Percentiles rank a stretch among this genome's conserved stretches.
These are phyloP conservation scores for Sebastes dallii DNA, from an alignment of 2,797 vertebrate species.

Conservation along the genomic window DNA sequence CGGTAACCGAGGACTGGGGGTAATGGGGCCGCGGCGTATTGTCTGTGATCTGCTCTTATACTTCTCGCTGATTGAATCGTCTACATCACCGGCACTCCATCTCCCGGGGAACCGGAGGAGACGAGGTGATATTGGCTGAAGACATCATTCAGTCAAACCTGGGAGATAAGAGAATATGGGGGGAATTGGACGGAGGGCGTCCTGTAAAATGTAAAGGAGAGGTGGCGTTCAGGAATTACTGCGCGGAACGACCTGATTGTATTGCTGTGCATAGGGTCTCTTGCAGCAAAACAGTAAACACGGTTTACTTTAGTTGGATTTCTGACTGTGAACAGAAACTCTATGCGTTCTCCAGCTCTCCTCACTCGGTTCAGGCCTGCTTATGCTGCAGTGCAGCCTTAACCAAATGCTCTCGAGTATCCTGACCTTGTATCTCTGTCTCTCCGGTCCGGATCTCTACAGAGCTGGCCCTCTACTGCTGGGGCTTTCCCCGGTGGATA, in stretches of 20 bases:
- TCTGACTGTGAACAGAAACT: not conserved
- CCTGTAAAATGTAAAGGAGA: slow-evolving; percentile 57
- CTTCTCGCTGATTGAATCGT: slow-evolving; percentile 79
- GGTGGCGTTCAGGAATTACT: slow-evolving; percentile 43
- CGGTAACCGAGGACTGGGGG: slow-evolving; percentile 74
- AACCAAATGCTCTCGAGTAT: slow-evolving; percentile 13
- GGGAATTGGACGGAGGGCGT: slow-evolving; percentile 40
- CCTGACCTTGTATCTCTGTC: slow-evolving; percentile 23
- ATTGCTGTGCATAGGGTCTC: not conserved
- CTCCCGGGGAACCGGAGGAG: slow-evolving; percentile 69
- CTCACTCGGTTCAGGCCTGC: not conserved
- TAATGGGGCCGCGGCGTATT: slow-evolving; percentile 79
- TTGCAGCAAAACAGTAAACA: slow-evolving; percentile 27
- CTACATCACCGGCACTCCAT: slow-evolving; percentile 74
- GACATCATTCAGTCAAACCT: slow-evolving; percentile 77
- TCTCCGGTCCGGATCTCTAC: slow-evolving; percentile 22
- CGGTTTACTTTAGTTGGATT: slow-evolving; percentile 1
- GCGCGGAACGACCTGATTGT: slow-evolving; percentile 18
- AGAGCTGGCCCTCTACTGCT: slow-evolving; percentile 15
- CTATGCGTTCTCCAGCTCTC: not conserved
- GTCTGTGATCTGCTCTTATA: slow-evolving; percentile 78
- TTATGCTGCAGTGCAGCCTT: not conserved
- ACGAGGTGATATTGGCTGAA: slow-evolving; percentile 77
- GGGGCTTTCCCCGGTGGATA: slow-evolving; percentile 17
- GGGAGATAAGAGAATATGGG: slow-evolving; percentile 63